phyloP scores from a whole-genome alignment of 2,888 invertebrate species.

The Dyspetes luteomarginatus region DNA sequence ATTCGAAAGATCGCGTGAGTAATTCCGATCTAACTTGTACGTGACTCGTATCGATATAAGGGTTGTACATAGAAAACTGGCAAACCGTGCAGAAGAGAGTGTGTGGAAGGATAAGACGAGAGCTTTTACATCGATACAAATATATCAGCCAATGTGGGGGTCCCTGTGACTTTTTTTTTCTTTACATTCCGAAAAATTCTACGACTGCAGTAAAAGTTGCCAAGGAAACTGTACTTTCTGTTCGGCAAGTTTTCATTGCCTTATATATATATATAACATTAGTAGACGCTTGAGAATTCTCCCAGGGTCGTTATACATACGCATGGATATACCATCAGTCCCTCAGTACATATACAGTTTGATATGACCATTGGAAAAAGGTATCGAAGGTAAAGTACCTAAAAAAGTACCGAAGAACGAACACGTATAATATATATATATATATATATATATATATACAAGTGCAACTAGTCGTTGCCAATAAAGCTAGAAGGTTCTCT shows the following conservation, averaged over 20 bases:
- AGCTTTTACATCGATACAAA: constrained; percentile 28
- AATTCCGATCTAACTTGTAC: constrained; percentile 37
- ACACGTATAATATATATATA: constrained; percentile 8
- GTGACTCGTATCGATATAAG: constrained; percentile 46
- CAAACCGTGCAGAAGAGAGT: neutral
- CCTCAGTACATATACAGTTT: neutral
- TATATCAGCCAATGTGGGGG: neutral
- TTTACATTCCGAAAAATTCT: constrained; percentile 36
- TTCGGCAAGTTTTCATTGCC: constrained; percentile 53
- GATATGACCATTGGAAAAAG: constrained; percentile 11
- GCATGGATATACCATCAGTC: neutral
- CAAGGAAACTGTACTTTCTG: constrained; percentile 38
- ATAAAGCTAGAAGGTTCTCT: constrained; percentile 41
- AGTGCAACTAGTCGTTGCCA: constrained; percentile 59
- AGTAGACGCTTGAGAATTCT: neutral
- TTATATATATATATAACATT: neutral
- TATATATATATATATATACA: constrained; percentile 1
- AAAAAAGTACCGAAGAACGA: constrained; percentile 27
- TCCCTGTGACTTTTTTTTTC: neutral
- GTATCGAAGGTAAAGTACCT: constrained; percentile 45
- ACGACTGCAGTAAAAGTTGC: constrained; percentile 28
- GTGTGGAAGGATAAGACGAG: neutral
- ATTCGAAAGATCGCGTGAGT: constrained; percentile 9
- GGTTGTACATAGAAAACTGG: neutral
- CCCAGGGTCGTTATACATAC: constrained; percentile 2